Evolutionary conservation across 1,140 invertebrate species (phyloP), one percentile per base, ranked within the genome.

Genomic region (Holcopasites calliopsidis): DNA sequence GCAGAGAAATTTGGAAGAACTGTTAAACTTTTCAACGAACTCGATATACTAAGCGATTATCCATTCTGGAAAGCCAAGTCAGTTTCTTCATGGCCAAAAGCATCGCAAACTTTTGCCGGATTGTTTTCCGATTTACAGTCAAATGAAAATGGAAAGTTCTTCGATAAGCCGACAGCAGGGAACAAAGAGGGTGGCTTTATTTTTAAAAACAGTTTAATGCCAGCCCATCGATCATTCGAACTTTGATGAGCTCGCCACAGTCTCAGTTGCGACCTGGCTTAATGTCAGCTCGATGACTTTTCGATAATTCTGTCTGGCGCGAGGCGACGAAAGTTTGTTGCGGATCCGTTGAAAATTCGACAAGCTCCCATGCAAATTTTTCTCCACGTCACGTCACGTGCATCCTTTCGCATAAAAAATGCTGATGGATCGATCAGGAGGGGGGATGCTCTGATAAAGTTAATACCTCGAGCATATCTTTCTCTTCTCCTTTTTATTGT

Each of bases 221-320:
- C 7, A 28, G 31, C 26, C 69, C 74, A 86, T 86, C 84, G 72
- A 86, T 86, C 84, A 83, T 35, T 23, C 1, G 35, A 70, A 73
- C 40, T 78, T 81, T 49, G 68, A 77, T 38, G 73, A 84, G 79
- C 52, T 64, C 28, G 69, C 68, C 69, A 70, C 69, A 66, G 55
- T 76, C 77, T 71, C 23, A 66, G 44, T 62, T 40, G 66, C 64
- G 31, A 70, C 33, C 23, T 42, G 16, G 57, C 81, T 82, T 91
- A 91, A 92, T 91, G 88, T 87, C 86, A 76, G 83, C 89, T 85
- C 88, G 66, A 92, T 92, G 91, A 92, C 91, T 92, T 90, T 92
- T 85, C 89, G 83, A 90, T 91, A 91, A 86, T 89, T 88, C 79
- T 77, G 21, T 38, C 49, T 11, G 74, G 72, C 58, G 76, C 88